Conservation (phyloP, 2,113 vertebrate genomes). For the Gopherus evgoodei region DNA sequence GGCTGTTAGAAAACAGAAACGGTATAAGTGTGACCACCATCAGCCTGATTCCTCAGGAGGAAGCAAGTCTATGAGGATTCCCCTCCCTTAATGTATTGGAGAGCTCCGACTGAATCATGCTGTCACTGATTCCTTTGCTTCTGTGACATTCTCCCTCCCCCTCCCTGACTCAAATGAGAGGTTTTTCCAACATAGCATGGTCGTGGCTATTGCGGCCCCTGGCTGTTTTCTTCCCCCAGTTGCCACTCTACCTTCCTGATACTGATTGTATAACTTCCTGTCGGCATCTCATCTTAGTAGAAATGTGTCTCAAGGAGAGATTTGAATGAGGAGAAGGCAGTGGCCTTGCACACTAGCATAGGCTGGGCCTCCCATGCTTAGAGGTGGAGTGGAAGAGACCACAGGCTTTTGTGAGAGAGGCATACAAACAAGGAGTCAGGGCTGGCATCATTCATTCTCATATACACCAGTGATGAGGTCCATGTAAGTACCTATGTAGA, state of each 20-base stretch:
- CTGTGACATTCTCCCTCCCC: background rate
- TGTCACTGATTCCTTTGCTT: background rate
- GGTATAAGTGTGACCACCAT: background rate
- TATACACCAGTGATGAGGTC: no score
- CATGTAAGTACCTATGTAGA: no score
- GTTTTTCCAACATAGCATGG: background rate
- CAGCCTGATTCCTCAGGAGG: background rate
- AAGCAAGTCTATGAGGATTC: background rate
- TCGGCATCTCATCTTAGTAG: background rate
- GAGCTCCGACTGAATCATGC: background rate
- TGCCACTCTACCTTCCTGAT: background rate
- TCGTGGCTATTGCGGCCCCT: background rate
- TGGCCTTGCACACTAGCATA: background rate
- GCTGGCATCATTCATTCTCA: no score
- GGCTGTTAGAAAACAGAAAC: background rate
- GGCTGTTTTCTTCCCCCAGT: background rate
- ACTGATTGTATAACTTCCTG: background rate
- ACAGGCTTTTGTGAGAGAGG: background rate
- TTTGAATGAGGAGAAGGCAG: background rate
- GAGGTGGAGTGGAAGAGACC: background rate
- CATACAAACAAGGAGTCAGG: background rate
- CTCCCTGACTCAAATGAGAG: background rate
- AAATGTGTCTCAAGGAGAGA: no score
- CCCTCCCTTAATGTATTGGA: background rate
- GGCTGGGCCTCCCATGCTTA: background rate